These are phyloP conservation scores for Sisyra nigra DNA, from an alignment of 2,888 invertebrate genomes.

Conservation along the genomic window DNA sequence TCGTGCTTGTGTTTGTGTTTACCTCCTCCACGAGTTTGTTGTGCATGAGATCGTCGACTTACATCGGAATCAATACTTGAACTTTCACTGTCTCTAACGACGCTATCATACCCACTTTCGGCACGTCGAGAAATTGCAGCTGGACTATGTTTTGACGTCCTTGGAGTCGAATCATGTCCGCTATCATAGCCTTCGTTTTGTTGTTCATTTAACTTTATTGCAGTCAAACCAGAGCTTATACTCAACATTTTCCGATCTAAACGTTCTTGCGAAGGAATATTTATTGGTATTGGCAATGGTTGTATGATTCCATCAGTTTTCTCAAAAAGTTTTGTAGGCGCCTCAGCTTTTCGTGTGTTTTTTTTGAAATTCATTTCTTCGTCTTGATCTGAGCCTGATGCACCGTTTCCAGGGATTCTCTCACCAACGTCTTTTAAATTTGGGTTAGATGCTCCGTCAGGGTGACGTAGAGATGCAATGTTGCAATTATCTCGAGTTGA, in stretches of 20 bases:
- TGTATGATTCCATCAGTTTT: slow-evolving; percentile 11
- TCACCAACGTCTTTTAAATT: slow-evolving; percentile 57
- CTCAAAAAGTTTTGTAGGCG: slow-evolving; percentile 9
- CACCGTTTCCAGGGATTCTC: slow-evolving; percentile 44
- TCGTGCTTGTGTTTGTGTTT: slow-evolving; percentile 52
- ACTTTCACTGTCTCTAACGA: slow-evolving; percentile 75
- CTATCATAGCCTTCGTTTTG: slow-evolving; percentile 63
- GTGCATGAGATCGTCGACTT: slow-evolving; percentile 29
- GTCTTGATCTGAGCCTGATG: slow-evolving; percentile 27
- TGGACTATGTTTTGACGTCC: slow-evolving; percentile 67
- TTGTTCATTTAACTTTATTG: slow-evolving; percentile 35
- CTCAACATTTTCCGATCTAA: slow-evolving; percentile 43
- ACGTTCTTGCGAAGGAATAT: slow-evolving; percentile 42
- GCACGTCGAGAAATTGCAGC: slow-evolving; percentile 64
- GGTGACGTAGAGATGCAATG: slow-evolving; percentile 61
- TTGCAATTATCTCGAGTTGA: slow-evolving; percentile 32
- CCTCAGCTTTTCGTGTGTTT: slow-evolving; percentile 14
- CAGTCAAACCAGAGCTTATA: slow-evolving; percentile 45
- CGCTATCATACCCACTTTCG: slow-evolving; percentile 84
- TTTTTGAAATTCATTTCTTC: slow-evolving; percentile 29
- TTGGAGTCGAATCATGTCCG: slow-evolving; percentile 67
- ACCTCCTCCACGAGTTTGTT: slow-evolving; percentile 25
- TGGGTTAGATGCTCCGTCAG: slow-evolving; percentile 87
- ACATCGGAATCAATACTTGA: slow-evolving; percentile 67
- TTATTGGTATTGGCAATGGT: slow-evolving; percentile 34